Base-by-base conservation (phyloP, 1,140 invertebrate species). In the Zaprionus vittiger region DNA sequence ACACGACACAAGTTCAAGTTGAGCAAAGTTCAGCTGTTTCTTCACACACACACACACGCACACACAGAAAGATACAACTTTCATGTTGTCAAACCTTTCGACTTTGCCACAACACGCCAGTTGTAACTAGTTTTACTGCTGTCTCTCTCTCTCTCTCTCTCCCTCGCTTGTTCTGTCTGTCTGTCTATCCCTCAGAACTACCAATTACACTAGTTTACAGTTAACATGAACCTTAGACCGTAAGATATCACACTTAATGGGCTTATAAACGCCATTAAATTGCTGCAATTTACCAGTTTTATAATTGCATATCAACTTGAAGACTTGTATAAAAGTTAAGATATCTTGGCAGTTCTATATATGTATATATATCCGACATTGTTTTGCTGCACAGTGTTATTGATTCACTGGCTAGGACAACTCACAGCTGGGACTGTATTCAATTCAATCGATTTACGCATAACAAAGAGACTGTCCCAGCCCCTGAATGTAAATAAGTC, bases 11-110 rank as follows among this genome's bases (percentile, higher is more conserved):
- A 52, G 31, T 38, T 65, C 22, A 49, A 54, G 52, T 44, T 47
- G 28, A 52, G 52, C 72, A 63, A 75, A 70, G 73, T 70, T 75
- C 73, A 63, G 60, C 71, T 68, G 71, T 65, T 61, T 60, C 55
- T 73, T 68, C 47, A 68, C 71, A 67, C 34, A 71, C 47, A 49
- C 47, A 22, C 47, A 22, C 47, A 49, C 47, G 14, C 20, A 22
- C 20, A 49, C 47, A 41, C 38, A 15, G 1, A 11, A 11, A 34
- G 31, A 9, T 34, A n/a, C 38, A 56, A 41, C 47, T 54, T 68
- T 64, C 61, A 54, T 64, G 22, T 12, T 52, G 5, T 34, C 47
- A 56, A 22, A 73, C 63, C 63, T 73, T 66, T 67, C 34, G 44
- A 67, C 70, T 73, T 67, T 67, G 63, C 20, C 47, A 49, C 47